Base-by-base conservation (phyloP, 2,797 vertebrate genomes). In the Phylloscopus collybita region DNA sequence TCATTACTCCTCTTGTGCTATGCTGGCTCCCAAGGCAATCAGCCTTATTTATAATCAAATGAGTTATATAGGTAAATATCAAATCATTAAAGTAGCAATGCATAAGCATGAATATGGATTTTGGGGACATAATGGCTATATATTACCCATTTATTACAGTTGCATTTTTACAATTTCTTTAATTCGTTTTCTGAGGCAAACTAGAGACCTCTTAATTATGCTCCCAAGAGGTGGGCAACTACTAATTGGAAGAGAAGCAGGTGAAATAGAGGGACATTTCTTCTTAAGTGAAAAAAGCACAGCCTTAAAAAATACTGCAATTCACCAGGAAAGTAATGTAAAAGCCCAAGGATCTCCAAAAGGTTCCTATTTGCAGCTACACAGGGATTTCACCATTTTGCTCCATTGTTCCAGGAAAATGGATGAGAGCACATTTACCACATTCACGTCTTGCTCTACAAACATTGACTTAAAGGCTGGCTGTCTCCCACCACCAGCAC, bases 221-320 rank as follows among this genome's bases (percentile, higher is more conserved):
- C 79, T 98, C 96, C 97, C 96, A 91, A 92, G 93, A 97, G 97
- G 88, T 95, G 71, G 95, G 92, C 72, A 90, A 92, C 89, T 95
- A 90, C 94, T 97, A 98, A 98, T 91, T 97, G 95, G 97, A 97
- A 97, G 94, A 96, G 95, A 97, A 96, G 96, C 94, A 96, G 95
- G 96, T 97, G 92, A 97, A 97, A 97, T 93, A 97, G 96, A 97
- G 91, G 95, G 90, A 97, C 92, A 92, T 72, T 91, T 92, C 89
- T 96, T 87, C 79, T 95, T 91, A 94, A 95, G 92, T 75, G 94
- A 75, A 93, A 80, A 96, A 94, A 93, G 61, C 1, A 11, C 40
- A 61, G 23, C 38, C 56, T 71, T 69, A 40, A 78, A 78, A 95
- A 56, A 76, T 16, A 80, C 34, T 74, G 80, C 70, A 94, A 51